These are phyloP conservation scores for Orthonyx spaldingii DNA, from an alignment of 2,113 vertebrate species.

Conservation along the genomic window DNA sequence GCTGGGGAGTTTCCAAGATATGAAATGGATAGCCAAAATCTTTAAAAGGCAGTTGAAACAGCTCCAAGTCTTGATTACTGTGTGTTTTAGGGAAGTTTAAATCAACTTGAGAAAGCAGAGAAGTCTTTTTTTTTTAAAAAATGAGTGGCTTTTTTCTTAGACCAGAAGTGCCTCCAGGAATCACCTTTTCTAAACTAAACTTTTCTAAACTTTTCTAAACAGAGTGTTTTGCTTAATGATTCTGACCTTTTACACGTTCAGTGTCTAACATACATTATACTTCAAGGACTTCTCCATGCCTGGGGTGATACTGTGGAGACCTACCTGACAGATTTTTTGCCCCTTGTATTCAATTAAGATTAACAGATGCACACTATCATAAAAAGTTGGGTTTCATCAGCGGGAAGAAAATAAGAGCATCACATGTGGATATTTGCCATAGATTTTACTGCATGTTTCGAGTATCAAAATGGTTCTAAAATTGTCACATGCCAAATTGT, in stretches of 20 bases:
- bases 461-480: not conserved
- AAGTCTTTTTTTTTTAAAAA: not conserved
- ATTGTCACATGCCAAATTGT: not conserved
- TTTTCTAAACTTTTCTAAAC: no score
- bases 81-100: not conserved
- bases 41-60: not conserved
- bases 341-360: not conserved
- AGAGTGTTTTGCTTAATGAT: not conserved
- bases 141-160: rapidly evolving
- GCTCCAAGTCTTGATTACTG: not conserved
- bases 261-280: not conserved
- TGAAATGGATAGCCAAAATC: not conserved
- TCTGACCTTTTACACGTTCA: not conserved
- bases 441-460: not conserved
- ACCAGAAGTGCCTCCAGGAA: not conserved
- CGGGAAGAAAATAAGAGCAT: not conserved
- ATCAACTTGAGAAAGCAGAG: not conserved
- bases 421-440: not conserved
- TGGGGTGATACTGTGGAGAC: not conserved
- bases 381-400: not conserved
- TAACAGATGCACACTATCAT: rapidly evolving
- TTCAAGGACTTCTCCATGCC: not conserved
- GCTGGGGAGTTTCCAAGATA: not conserved
- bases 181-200: not conserved
- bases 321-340: not conserved